Evolutionary conservation across 2,113 vertebrate genomes (phyloP).

Genomic region (Myrmophylax atrothorax): DNA sequence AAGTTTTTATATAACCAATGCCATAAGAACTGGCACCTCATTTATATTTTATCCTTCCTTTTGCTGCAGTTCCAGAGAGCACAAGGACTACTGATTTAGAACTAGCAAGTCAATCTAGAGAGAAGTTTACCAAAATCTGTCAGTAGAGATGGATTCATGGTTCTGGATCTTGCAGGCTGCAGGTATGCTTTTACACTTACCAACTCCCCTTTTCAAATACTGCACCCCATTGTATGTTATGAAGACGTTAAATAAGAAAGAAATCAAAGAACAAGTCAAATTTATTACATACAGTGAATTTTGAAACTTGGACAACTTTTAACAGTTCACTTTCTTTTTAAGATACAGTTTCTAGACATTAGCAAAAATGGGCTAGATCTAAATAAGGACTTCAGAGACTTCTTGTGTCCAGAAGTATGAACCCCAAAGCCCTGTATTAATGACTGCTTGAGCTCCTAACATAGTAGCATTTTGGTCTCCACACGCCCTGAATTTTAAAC

Average conservation of each 20-base stretch:
- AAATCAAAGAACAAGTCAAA: neutral
- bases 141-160: neutral
- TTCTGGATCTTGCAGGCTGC: slow-evolving; percentile 48
- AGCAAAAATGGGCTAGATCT: slow-evolving; percentile 38
- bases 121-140: neutral
- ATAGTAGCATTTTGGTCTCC: neutral
- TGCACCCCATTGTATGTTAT: neutral
- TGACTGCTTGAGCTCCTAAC: neutral
- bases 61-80: neutral
- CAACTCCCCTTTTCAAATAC: neutral
- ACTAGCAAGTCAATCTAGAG: neutral
- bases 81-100: neutral
- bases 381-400: slow-evolving; percentile 54
- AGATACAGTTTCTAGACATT: neutral
- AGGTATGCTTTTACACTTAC: neutral
- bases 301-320: neutral
- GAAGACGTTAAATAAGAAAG: neutral
- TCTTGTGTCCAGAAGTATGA: neutral
- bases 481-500: neutral
- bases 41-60: neutral
- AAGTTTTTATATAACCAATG: neutral
- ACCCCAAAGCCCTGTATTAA: neutral
- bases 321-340: neutral
- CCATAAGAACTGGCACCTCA: neutral
- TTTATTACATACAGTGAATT: neutral